These are phyloP conservation scores for Proteles cristata DNA, from an alignment of 2,113 vertebrate species.

Conservation along the genomic window DNA sequence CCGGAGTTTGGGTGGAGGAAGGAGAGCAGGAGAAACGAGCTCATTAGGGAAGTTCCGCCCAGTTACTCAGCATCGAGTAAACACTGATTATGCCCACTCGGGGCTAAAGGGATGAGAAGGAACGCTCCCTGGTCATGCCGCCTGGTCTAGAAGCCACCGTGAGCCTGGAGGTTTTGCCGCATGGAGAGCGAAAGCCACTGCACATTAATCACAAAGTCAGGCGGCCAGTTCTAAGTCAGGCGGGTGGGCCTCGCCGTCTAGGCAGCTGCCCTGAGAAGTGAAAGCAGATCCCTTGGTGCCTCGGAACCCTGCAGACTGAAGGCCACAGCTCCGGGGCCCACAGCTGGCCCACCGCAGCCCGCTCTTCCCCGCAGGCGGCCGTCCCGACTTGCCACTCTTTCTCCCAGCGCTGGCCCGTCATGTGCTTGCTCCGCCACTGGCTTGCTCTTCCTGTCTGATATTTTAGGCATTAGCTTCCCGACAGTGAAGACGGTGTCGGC, in stretches of 20 bases:
- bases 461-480: neutral
- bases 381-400: accelerated
- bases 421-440: accelerated
- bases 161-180: too few relatives aligned
- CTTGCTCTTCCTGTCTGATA: neutral
- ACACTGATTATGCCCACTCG: neutral
- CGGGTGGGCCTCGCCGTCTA: neutral
- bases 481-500: neutral
- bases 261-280: neutral
- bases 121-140: neutral
- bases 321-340: too few relatives aligned
- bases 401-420: accelerated
- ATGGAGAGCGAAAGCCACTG: accelerated
- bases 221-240: accelerated
- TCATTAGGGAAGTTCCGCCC: conserved; percentile 3
- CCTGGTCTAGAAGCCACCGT: neutral
- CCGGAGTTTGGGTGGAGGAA: neutral
- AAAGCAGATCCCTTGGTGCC: accelerated
- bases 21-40: neutral
- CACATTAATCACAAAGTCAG: accelerated
- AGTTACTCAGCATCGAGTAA: conserved; percentile 28
- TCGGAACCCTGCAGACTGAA: neutral
- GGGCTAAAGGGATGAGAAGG: neutral
- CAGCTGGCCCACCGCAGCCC: accelerated
- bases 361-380: accelerated